phyloP scores from a whole-genome alignment of 2,797 vertebrate species.

The Tangara arthus region DNA sequence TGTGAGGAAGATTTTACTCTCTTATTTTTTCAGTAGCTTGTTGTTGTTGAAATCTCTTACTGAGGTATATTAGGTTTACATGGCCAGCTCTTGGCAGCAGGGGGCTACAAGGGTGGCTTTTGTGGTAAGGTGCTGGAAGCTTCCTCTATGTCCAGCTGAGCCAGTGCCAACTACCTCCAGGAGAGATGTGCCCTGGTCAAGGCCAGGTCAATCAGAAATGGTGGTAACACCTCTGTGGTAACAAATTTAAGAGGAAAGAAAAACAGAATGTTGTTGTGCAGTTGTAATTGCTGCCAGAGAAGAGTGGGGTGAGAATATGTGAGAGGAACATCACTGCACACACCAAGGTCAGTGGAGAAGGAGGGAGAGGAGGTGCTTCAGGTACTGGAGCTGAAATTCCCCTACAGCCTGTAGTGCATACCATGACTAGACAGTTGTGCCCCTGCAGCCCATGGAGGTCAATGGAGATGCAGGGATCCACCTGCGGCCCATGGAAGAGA shows the following conservation, averaged over 20 bases:
- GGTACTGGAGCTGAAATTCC: background rate
- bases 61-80: background rate
- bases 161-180: too few relatives aligned
- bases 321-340: background rate
- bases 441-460: background rate
- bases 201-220: background rate
- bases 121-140: background rate
- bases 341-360: background rate
- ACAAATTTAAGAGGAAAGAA: background rate
- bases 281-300: background rate
- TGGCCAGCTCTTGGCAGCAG: background rate
- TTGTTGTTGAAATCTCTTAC: background rate
- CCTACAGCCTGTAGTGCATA: accelerated
- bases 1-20: background rate
- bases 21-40: background rate
- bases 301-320: background rate
- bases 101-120: background rate
- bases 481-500: background rate
- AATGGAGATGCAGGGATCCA: background rate
- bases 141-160: background rate
- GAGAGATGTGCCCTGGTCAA: too few relatives aligned
- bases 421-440: background rate
- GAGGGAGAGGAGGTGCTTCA: background rate
- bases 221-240: background rate
- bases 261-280: background rate